Base-by-base conservation (phyloP, 2,113 vertebrate species). In the Bufo bufo region DNA sequence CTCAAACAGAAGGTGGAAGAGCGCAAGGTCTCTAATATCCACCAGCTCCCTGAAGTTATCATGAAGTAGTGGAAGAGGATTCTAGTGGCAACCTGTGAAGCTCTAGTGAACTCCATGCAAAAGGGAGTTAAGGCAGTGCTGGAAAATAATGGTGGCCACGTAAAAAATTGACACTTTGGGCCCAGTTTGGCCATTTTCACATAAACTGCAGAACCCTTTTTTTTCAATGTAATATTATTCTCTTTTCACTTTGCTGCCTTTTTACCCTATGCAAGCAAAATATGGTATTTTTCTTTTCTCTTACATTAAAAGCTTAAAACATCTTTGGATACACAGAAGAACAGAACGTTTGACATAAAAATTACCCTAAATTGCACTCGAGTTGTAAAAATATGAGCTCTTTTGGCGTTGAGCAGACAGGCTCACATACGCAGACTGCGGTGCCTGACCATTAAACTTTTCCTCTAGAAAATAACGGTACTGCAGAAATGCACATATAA, bases 351-450 rank as follows among this genome's bases (percentile, higher is more conserved):
- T 83, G 86, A 88, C 79, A 88, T 77, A 49, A 63, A 83, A 88
- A 88, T 88, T 83, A 75, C 79, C 54, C 56, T 83, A 77, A 88
- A 88, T 88, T 88, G 86, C 71, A 77, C 79, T 65, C 52, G 86
- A 83, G 56, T 52, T 88, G 80, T 63, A 20, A 77, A 88, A 77
- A 88, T 65, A 33, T 49, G 69, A 77, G 86, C 80, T 88, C 69
- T 77, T 23, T 75, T 77, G 80, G 86, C 71, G 50, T 14, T 45
- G 56, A 63, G 14, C 69, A 83, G 56, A 52, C 56, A 65, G 6
- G 45, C 69, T 82, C 54, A 75, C 80, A 45, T 72, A 63, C 14
- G 13, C 56, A 65, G 56, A 65, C 71, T 82, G 45, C 1, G 23
- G 33, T 13, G 33, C 50, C 43, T 75, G 80, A 45, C 61, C 77